phyloP scores from a whole-genome alignment of 2,888 invertebrate species.

The Oscheius onirici region DNA sequence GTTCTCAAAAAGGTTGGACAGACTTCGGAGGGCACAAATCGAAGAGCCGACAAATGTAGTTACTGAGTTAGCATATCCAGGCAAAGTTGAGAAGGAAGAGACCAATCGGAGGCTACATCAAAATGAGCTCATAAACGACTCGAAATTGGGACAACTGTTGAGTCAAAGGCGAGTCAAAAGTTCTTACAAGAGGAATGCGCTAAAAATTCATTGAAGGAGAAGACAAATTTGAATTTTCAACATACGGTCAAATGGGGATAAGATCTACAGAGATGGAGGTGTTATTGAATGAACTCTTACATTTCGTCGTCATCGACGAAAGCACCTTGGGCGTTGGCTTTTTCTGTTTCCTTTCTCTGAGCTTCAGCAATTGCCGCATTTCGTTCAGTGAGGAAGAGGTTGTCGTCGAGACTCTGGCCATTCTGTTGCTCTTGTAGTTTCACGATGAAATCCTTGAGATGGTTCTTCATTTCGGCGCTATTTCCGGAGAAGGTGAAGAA shows the following conservation, averaged over 20 bases:
- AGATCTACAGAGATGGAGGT: no score
- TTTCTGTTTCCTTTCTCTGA: no score
- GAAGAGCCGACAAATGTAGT: constrained; percentile 17
- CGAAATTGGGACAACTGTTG: not conserved
- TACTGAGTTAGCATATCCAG: constrained; percentile 27
- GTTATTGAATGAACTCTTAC: no score
- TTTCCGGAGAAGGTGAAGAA: constrained; percentile 96
- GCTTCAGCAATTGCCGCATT: constrained; percentile 2
- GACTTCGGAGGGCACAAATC: no score
- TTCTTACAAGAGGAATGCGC: no score
- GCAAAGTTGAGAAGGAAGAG: constrained; percentile 1
- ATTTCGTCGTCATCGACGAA: no score
- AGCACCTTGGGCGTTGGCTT: no score
- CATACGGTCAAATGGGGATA: no score
- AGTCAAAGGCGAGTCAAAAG: not conserved
- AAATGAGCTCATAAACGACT: not conserved
- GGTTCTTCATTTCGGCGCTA: constrained; percentile 95
- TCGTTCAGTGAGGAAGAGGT: constrained; percentile 1
- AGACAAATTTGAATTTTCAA: no score
- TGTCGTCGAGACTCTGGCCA: not conserved
- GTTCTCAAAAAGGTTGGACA: no score
- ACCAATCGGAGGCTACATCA: not conserved
- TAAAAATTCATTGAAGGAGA: no score
- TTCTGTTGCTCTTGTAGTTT: constrained; percentile 79
- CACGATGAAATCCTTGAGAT: constrained; percentile 97